Conservation (phyloP, 64 coral and sea anemone genomes). For the Actinia tenebrosa region DNA sequence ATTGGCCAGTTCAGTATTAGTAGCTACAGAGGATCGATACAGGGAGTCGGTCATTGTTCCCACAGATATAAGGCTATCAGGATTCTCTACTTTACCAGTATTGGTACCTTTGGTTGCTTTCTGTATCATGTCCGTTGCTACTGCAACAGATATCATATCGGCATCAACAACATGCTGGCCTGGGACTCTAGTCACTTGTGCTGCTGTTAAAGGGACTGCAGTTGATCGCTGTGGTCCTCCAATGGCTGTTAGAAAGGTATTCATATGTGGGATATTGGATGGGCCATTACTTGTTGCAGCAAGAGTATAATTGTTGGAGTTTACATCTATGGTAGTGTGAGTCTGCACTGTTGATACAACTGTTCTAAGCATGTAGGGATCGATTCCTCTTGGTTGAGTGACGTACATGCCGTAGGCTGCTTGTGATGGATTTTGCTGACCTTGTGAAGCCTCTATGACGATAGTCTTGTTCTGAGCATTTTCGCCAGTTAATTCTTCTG, state of each 20-base stretch:
- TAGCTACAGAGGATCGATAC: conserved; percentile 75
- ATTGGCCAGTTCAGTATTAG: conserved; percentile 24
- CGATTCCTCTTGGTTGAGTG: neutral
- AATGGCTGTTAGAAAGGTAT: conserved; percentile 58
- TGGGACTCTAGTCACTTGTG: neutral
- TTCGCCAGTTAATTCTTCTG: neutral
- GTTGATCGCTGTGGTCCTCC: neutral
- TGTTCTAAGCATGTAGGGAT: neutral
- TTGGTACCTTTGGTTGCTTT: conserved; percentile 70
- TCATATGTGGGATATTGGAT: conserved; percentile 63
- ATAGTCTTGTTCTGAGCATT: neutral
- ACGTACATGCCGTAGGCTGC: conserved; percentile 5
- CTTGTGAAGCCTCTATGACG: conserved; percentile 11
- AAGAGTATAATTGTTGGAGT: neutral
- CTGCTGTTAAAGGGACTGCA: neutral
- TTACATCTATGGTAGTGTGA: neutral
- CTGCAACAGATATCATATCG: conserved; percentile 58
- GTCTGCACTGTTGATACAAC: neutral
- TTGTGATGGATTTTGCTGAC: neutral
- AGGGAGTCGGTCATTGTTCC: conserved; percentile 93
- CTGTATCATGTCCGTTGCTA: conserved; percentile 76
- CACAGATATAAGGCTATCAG: conserved; percentile 43
- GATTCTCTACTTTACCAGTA: conserved; percentile 43
- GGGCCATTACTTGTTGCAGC: conserved; percentile 2
- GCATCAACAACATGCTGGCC: neutral